phyloP scores from a whole-genome alignment of 2,797 vertebrate species.

The Australoheros facetus region DNA sequence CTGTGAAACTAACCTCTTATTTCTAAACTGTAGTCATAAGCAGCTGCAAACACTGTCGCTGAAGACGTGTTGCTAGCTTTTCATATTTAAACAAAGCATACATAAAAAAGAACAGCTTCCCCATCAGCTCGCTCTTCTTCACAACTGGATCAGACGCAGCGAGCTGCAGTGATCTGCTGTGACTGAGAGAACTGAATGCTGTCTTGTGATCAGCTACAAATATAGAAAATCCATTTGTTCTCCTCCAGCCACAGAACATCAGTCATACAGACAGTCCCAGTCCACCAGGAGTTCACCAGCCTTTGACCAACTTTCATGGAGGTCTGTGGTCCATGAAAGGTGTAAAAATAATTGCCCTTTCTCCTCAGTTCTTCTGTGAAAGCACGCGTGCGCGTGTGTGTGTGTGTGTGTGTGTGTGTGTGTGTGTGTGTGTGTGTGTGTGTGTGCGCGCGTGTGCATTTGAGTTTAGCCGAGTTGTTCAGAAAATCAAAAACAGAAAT shows the following conservation, averaged over 20 bases:
- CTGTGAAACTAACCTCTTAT: neutral
- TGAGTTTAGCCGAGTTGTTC: conserved; percentile 4
- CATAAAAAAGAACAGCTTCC: neutral
- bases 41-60: neutral
- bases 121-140: conserved; percentile 22
- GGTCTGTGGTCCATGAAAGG: conserved; percentile 43
- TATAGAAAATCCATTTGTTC: conserved; percentile 67
- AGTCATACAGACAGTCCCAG: conserved; percentile 56
- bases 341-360: conserved; percentile 47
- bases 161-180: neutral
- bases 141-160: conserved; percentile 12
- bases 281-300: conserved; percentile 56
- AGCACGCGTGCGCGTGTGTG: conserved; percentile 3
- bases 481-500: conserved; percentile 48
- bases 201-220: conserved; percentile 51
- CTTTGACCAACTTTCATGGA: conserved; percentile 51
- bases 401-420: too few relatives aligned
- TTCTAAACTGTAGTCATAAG: neutral
- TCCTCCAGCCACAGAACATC: conserved; percentile 51
- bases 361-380: neutral
- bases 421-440: too few relatives aligned
- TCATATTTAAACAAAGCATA: neutral
- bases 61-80: neutral
- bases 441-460: too few relatives aligned
- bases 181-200: conserved; percentile 7